Evolutionary conservation across 92 coral and sea anemone species (phyloP).

Genomic region (Zoanthus sociatus): DNA sequence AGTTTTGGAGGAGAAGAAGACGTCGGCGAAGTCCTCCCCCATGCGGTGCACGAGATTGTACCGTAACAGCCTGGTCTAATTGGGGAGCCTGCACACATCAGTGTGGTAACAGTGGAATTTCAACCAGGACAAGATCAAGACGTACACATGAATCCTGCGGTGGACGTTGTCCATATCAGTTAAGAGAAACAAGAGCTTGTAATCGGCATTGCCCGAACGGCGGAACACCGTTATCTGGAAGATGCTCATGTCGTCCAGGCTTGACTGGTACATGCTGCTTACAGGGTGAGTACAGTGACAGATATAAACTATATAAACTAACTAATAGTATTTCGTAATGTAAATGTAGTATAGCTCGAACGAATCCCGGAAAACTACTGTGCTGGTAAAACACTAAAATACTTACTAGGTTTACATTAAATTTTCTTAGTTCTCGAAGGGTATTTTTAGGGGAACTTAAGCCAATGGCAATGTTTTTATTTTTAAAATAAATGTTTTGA

Average conservation of each 20-base stretch:
- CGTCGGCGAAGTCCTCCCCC: conserved; percentile 72
- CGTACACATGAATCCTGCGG: conserved; percentile 58
- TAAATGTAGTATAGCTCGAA: too few relatives aligned
- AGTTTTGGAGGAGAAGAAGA: conserved; percentile 59
- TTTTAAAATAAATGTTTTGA: too few relatives aligned
- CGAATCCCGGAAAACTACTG: too few relatives aligned
- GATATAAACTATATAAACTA: too few relatives aligned
- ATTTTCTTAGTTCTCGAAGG: too few relatives aligned
- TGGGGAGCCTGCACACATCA: conserved; percentile 75
- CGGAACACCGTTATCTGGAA: conserved; percentile 61
- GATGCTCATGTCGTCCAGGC: conserved; percentile 70
- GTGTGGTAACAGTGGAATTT: conserved; percentile 75
- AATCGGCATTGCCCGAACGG: conserved; percentile 70
- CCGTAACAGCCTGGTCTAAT: conserved; percentile 66
- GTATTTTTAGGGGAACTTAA: too few relatives aligned
- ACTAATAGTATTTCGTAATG: too few relatives aligned
- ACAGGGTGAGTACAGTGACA: conserved; percentile 62
- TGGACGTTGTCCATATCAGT: conserved; percentile 68
- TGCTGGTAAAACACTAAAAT: too few relatives aligned
- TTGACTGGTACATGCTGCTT: conserved; percentile 77
- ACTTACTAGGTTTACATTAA: too few relatives aligned
- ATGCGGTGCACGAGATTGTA: conserved; percentile 69
- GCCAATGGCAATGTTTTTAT: too few relatives aligned
- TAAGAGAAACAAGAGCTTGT: conserved; percentile 66
- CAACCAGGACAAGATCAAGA: conserved; percentile 63